These are phyloP conservation scores for Drosophila novamexicana DNA, from an alignment of 1,140 invertebrate species.

Conservation along the genomic window DNA sequence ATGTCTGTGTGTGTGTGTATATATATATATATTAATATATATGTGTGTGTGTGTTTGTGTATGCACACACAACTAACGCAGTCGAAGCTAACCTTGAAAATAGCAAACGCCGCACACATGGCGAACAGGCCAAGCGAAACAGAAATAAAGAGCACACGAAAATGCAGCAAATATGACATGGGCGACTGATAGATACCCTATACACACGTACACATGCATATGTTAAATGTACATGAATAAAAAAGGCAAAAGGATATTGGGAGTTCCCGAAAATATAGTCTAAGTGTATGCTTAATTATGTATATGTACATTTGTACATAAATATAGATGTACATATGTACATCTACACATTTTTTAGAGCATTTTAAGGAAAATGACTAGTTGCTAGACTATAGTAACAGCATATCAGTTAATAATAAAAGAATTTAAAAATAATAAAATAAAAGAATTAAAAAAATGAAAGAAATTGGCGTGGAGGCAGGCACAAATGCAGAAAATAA, in stretches of 20 bases:
- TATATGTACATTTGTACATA: background rate
- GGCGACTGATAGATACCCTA: slow-evolving; percentile 10
- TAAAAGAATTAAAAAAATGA: too few species aligned
- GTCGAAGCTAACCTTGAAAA: slow-evolving; percentile 79
- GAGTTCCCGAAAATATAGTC: too few species aligned
- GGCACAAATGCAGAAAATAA: too few species aligned
- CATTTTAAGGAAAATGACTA: too few species aligned
- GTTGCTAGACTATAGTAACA: too few species aligned
- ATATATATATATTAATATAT: slow-evolving; percentile 9
- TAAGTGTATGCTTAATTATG: background rate
- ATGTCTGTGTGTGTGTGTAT: slow-evolving; percentile 6
- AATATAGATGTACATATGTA: background rate
- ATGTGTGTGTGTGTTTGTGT: slow-evolving; percentile 10
- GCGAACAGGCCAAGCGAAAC: slow-evolving; percentile 42
- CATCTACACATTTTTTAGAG: too few species aligned
- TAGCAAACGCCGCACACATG: slow-evolving; percentile 65
- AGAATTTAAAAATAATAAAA: too few species aligned
- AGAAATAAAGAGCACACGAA: slow-evolving; percentile 27
- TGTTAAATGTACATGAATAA: too few species aligned
- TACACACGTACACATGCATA: background rate
- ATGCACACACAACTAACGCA: slow-evolving; percentile 61
- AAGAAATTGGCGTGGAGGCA: too few species aligned
- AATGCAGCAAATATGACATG: background rate
- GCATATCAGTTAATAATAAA: too few species aligned
- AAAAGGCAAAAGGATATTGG: too few species aligned